phyloP scores from a whole-genome alignment of 2,888 invertebrate species.

The Arrhopalites spinosus region DNA sequence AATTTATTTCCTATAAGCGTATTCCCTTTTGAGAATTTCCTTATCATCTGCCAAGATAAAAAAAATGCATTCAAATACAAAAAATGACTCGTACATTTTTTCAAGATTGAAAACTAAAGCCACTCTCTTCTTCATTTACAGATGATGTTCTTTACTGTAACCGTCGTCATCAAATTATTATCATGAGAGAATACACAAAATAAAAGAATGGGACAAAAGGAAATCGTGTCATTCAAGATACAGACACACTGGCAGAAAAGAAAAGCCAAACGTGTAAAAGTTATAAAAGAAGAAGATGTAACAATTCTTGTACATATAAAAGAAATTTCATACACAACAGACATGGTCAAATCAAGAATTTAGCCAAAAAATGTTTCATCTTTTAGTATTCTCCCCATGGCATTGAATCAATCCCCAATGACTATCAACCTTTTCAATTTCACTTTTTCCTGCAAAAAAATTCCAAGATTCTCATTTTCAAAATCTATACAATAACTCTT shows the following conservation, averaged over 20 bases:
- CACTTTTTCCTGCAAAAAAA: too few species aligned
- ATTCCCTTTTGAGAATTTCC: not conserved
- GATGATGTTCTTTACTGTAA: not conserved
- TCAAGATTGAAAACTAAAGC: not conserved
- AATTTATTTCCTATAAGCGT: not conserved
- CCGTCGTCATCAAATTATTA: not conserved
- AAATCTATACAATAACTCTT: too few species aligned
- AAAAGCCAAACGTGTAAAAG: not conserved
- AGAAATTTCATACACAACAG: too few species aligned
- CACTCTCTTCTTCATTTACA: not conserved
- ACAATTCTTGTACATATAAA: too few species aligned
- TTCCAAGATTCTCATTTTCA: too few species aligned
- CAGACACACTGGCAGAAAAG: not conserved
- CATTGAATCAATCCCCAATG: too few species aligned
- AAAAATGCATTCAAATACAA: not conserved
- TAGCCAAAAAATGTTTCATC: too few species aligned
- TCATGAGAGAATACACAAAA: not conserved
- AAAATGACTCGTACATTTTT: not conserved
- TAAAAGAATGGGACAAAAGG: not conserved
- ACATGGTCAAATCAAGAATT: too few species aligned
- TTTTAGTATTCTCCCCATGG: too few species aligned
- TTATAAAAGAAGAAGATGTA: not conserved
- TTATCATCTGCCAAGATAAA: not conserved
- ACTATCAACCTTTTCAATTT: too few species aligned
- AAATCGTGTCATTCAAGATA: constrained; percentile 8